Conservation (phyloP, 2,797 vertebrate species). For the Micrastur ruficollis region DNA sequence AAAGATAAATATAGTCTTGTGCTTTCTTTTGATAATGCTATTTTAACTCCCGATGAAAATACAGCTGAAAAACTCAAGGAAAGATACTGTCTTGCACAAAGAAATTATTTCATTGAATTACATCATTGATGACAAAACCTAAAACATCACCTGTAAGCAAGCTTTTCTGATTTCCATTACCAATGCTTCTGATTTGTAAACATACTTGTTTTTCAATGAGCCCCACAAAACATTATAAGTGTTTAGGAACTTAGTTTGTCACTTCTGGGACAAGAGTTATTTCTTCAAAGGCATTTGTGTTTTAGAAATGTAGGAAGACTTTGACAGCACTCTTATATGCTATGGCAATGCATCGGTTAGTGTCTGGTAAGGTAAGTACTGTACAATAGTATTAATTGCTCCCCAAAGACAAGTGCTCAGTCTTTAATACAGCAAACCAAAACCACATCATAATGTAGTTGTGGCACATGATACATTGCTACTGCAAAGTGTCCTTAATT, state of each 20-base stretch:
- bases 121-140: background rate
- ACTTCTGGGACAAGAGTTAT: background rate
- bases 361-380: background rate
- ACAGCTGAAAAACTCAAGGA: background rate
- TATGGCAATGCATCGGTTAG: background rate
- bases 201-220: background rate
- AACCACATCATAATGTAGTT: background rate
- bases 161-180: background rate
- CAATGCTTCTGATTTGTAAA: background rate
- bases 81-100: background rate
- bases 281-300: background rate
- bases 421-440: background rate
- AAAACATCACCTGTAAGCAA: background rate
- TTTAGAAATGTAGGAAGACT: background rate
- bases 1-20: background rate
- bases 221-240: background rate
- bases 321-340: background rate
- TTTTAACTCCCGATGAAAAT: background rate
- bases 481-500: background rate
- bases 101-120: background rate
- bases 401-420: background rate
- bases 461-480: background rate
- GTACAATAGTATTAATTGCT: background rate
- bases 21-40: background rate
- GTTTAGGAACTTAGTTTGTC: background rate